A percentile compares a stretch with the other conserved stretches of the same genome.
These are phyloP conservation scores for Orthonyx spaldingii DNA, from an alignment of 2,113 vertebrate species.

Conservation along the genomic window DNA sequence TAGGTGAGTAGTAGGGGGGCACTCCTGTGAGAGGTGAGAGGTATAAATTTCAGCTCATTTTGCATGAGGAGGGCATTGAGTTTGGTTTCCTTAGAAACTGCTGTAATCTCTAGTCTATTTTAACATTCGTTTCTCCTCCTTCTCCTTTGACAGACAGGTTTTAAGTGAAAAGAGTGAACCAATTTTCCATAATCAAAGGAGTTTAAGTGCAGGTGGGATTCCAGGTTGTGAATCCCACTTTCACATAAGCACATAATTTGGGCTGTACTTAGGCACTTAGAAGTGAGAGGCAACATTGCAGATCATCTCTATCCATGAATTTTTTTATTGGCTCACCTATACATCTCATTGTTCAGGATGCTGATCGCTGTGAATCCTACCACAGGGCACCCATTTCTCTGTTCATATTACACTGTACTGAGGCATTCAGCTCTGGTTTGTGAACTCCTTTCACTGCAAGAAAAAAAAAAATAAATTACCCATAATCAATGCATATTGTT, in stretches of 20 bases:
- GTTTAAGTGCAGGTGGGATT: neutral
- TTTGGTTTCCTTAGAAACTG: slow-evolving; percentile 51
- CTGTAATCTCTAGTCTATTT: slow-evolving; percentile 5
- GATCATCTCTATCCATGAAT: neutral
- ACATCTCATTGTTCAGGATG: neutral
- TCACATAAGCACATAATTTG: neutral
- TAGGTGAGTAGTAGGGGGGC: neutral
- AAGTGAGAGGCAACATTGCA: neutral
- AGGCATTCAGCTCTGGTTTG: neutral
- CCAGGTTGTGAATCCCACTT: neutral
- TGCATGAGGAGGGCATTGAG: neutral
- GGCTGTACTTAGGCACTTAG: neutral
- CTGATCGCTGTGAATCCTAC: neutral
- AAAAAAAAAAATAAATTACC: neutral
- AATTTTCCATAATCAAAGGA: slow-evolving; percentile 21
- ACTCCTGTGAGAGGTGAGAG: neutral
- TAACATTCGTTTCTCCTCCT: neutral
- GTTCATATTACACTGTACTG: neutral
- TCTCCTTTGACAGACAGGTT: slow-evolving; percentile 7
- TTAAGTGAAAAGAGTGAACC: neutral
- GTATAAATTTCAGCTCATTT: slow-evolving; percentile 4
- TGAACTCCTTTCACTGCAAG: neutral
- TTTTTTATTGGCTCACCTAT: neutral
- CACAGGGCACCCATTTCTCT: neutral
- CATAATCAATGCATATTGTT: neutral